Evolutionary conservation across 2,113 vertebrate genomes (phyloP).

Genomic region (Siniperca chuatsi): DNA sequence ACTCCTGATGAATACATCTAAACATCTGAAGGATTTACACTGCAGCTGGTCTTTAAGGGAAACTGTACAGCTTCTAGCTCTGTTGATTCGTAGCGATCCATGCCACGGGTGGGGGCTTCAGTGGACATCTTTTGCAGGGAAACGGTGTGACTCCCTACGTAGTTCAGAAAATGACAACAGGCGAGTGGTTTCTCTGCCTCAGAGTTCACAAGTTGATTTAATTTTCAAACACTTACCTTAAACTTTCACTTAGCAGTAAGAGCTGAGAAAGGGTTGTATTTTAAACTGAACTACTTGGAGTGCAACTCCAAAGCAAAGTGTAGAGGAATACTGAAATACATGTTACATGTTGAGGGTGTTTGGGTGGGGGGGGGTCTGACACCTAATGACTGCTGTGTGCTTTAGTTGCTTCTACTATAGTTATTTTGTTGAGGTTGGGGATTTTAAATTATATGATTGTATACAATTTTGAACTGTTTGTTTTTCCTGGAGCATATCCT

Average conservation of each 20-base stretch:
- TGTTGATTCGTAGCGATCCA: constrained; percentile 26
- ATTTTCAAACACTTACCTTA: constrained; percentile 18
- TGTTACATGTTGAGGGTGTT: constrained; percentile 71
- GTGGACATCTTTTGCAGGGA: constrained; percentile 6
- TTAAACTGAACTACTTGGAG: constrained; percentile 66
- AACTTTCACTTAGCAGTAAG: neutral
- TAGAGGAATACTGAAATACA: constrained; percentile 83
- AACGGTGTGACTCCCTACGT: neutral
- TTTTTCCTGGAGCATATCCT: constrained; percentile 45
- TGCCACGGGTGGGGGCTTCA: neutral
- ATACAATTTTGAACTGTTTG: constrained; percentile 54
- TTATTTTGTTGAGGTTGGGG: constrained; percentile 75
- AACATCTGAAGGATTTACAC: constrained; percentile 48
- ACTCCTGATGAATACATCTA: constrained; percentile 52
- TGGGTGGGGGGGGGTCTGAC: constrained; percentile 73
- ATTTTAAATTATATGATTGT: constrained; percentile 84
- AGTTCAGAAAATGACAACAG: constrained; percentile 37
- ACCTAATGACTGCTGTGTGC: constrained; percentile 88
- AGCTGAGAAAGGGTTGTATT: constrained; percentile 41
- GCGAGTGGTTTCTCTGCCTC: neutral
- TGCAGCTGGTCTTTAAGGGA: constrained; percentile 46
- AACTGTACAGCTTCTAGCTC: constrained; percentile 42
- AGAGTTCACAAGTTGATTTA: neutral
- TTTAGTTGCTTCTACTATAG: constrained; percentile 87
- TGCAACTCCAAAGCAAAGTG: constrained; percentile 52